These are phyloP conservation scores for Propithecus coquereli DNA, from an alignment of 2,113 vertebrate species.

Conservation along the genomic window DNA sequence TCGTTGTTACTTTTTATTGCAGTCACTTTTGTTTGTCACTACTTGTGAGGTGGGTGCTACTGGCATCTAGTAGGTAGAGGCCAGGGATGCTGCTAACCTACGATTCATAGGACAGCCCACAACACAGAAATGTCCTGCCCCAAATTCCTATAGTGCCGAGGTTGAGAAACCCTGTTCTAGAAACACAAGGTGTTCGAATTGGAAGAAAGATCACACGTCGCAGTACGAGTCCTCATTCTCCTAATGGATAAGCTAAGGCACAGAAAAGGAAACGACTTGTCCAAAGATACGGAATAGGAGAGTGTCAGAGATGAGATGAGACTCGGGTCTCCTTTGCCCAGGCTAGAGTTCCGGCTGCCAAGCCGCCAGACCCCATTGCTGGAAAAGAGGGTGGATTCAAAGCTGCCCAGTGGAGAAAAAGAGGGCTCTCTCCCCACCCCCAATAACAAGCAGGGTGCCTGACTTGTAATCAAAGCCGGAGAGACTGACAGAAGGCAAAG, in stretches of 20 bases:
- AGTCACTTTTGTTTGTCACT: not conserved
- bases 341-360: accelerated
- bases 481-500: not conserved
- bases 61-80: not conserved
- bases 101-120: accelerated
- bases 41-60: accelerated
- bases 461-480: not conserved
- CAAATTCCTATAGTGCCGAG: not conserved
- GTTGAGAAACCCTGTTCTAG: not conserved
- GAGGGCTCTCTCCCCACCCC: not conserved
- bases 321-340: not conserved
- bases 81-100: not conserved
- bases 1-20: not conserved
- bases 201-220: not conserved
- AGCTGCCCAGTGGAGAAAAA: not conserved
- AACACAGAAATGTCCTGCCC: not conserved
- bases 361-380: accelerated
- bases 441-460: not conserved
- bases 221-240: not conserved
- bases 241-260: not conserved
- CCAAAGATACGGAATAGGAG: not conserved
- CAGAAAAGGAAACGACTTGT: not conserved
- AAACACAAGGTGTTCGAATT: not conserved
- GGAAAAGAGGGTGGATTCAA: not conserved
- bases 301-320: too few species aligned